phyloP scores from a whole-genome alignment of 1,140 invertebrate species.

The Eubasilissa regina region DNA sequence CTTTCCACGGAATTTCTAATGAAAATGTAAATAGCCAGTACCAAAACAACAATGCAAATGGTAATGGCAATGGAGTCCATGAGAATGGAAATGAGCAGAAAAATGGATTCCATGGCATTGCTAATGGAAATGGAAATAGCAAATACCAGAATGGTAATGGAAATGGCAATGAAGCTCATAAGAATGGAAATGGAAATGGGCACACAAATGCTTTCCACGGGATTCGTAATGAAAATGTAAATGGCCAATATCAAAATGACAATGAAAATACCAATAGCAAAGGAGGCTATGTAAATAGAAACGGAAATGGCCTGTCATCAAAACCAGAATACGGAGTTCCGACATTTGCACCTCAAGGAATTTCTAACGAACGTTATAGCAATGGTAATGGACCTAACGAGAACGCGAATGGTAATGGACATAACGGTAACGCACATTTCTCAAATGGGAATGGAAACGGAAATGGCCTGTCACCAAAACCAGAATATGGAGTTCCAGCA shows the following conservation, averaged over 20 bases:
- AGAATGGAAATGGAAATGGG: no score
- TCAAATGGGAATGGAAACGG: constrained; percentile 32
- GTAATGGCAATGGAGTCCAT: not conserved
- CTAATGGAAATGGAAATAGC: constrained; percentile 36
- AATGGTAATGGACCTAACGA: constrained; percentile 44
- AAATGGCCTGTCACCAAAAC: not conserved
- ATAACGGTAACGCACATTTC: not conserved
- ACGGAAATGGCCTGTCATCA: not conserved
- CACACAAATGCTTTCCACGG: no score
- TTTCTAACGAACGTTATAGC: constrained; percentile 20
- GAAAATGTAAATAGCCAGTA: constrained; percentile 13
- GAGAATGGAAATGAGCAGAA: not conserved
- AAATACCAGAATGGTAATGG: constrained; percentile 30
- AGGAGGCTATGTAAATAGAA: constrained; percentile 1
- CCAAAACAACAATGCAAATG: not conserved
- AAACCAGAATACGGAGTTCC: constrained; percentile 38
- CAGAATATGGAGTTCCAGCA: constrained; percentile 36
- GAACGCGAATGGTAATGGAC: constrained; percentile 4
- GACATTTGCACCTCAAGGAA: not conserved
- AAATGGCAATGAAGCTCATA: not conserved
- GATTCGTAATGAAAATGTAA: no score
- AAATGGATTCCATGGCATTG: not conserved
- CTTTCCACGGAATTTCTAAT: not conserved
- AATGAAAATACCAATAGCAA: no score
- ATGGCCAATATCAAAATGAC: not conserved